These are phyloP conservation scores for Spermophilus dauricus DNA, from an alignment of 2,113 vertebrate genomes.

Conservation along the genomic window DNA sequence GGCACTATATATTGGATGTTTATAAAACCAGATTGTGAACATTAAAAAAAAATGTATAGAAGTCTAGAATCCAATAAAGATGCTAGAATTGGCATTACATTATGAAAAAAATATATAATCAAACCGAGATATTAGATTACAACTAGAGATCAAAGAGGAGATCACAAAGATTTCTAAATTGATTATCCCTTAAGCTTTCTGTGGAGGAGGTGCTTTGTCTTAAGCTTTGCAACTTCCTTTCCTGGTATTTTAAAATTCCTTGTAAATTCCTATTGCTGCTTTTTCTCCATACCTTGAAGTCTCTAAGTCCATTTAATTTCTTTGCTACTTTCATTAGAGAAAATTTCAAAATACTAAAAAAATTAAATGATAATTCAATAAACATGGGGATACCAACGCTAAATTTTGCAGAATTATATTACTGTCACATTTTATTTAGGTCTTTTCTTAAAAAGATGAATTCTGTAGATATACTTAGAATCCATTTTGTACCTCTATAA, in stretches of 20 bases:
- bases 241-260: not conserved
- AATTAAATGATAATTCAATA: not conserved
- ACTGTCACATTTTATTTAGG: not conserved
- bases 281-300: not conserved
- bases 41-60: not conserved
- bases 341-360: conserved; percentile 6
- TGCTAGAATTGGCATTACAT: not conserved
- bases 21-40: not conserved
- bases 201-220: not conserved
- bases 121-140: not conserved
- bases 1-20: not conserved
- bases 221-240: not conserved
- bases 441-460: not conserved
- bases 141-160: not conserved
- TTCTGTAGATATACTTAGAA: not conserved
- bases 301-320: not conserved
- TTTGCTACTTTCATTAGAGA: not conserved
- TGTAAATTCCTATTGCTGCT: not conserved
- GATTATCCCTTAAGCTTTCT: not conserved
- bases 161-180: not conserved
- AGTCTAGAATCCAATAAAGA: not conserved
- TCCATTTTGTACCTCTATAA: not conserved
- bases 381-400: not conserved
- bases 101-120: conserved; percentile 47
- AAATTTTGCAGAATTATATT: conserved; percentile 18